Evolutionary conservation across 2,888 invertebrate genomes (phyloP).

Genomic region (Dryobota labecula): DNA sequence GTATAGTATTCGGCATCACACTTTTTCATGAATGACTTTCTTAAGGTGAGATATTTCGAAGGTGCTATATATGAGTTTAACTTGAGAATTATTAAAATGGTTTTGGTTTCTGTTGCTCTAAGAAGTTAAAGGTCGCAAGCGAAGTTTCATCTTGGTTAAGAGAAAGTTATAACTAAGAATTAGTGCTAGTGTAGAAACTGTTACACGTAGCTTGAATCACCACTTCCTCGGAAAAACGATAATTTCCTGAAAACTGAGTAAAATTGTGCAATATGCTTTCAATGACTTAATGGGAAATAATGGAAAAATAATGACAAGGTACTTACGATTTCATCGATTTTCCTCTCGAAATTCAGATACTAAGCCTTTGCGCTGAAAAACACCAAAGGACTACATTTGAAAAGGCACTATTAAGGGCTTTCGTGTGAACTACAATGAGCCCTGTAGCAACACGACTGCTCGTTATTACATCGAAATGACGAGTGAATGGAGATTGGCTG

Average conservation of each 20-base stretch:
- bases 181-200: conserved; percentile 11
- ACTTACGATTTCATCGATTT: conserved; percentile 89
- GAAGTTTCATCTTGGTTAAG: conserved; percentile 51
- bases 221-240: conserved; percentile 52
- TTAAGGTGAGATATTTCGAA: neutral
- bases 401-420: conserved; percentile 87
- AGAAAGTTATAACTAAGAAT: conserved; percentile 65
- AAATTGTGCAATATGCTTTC: conserved; percentile 77
- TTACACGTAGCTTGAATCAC: conserved; percentile 6
- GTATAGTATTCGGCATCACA: conserved; percentile 20
- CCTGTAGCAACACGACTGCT: conserved; percentile 86
- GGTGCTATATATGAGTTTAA: conserved; percentile 6
- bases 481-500: conserved; percentile 71
- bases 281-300: conserved; percentile 58
- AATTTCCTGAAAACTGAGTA: conserved; percentile 55
- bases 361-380: conserved; percentile 79
- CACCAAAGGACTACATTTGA: conserved; percentile 90
- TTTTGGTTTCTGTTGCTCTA: conserved; percentile 24
- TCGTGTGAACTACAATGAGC: conserved; percentile 90
- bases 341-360: conserved; percentile 83
- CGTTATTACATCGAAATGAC: conserved; percentile 86
- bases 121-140: conserved; percentile 43
- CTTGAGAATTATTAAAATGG: conserved; percentile 9
- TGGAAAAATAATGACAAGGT: conserved; percentile 37
- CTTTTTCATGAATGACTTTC: conserved; percentile 33